Evolutionary conservation across 1,140 invertebrate species (phyloP).

Genomic region (Harlomillsia oculata): DNA sequence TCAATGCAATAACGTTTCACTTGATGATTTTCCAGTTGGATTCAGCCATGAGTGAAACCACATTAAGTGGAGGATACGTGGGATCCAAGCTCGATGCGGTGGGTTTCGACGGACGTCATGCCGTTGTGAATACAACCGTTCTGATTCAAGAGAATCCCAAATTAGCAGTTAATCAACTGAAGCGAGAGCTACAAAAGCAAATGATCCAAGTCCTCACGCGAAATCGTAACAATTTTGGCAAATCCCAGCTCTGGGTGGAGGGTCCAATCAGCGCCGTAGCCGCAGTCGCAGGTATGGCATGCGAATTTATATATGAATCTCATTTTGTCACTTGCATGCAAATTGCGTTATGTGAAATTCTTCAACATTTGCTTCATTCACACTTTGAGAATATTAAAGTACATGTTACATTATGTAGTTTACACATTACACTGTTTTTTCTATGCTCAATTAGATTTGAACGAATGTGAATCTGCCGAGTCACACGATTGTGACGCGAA

Average conservation of each 20-base stretch:
- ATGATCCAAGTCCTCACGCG: constrained; percentile 70
- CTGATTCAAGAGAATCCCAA: constrained; percentile 62
- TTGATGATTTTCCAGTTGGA: constrained; percentile 55
- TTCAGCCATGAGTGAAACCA: constrained; percentile 80
- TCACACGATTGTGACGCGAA: constrained; percentile 83
- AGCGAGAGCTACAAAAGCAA: constrained; percentile 67
- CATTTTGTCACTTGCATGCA: not conserved
- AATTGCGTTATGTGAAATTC: not conserved
- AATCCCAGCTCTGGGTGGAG: constrained; percentile 71
- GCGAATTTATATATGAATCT: not conserved
- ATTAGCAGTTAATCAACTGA: constrained; percentile 48
- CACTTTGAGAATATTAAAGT: not conserved
- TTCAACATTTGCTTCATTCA: constrained; percentile 1
- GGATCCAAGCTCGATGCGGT: constrained; percentile 59
- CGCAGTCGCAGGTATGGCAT: constrained; percentile 50
- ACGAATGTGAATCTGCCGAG: constrained; percentile 75
- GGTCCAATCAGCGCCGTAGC: constrained; percentile 63
- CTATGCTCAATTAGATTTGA: constrained; percentile 58
- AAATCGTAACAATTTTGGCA: constrained; percentile 73
- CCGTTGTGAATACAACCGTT: constrained; percentile 72
- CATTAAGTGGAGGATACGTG: constrained; percentile 73
- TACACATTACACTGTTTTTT: constrained; percentile 16
- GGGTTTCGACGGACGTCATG: constrained; percentile 55
- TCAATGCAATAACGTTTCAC: not conserved
- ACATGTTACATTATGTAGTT: too few species aligned